Evolutionary conservation across 1,140 invertebrate species (phyloP).

Genomic region (Solenopsis fugax): DNA sequence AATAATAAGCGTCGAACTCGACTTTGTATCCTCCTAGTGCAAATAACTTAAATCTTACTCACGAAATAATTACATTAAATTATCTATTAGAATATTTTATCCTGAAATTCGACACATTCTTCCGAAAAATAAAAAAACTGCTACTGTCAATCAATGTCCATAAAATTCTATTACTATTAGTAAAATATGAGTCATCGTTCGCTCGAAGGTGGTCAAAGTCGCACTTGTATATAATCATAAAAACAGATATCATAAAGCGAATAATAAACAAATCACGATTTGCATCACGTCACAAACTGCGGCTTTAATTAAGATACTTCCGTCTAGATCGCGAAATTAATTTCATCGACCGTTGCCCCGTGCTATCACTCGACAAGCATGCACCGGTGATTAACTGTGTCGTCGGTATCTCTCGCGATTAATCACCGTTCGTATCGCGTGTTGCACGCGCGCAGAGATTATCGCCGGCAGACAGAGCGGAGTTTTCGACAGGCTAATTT

Average conservation of each 20-base stretch:
- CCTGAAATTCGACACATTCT: background rate
- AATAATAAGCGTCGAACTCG: background rate
- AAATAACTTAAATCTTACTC: background rate
- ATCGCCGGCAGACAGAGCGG: background rate
- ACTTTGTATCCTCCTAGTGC: background rate
- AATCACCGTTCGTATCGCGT: slow-evolving; percentile 5
- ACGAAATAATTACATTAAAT: background rate
- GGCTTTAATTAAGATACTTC: background rate
- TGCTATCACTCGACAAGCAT: slow-evolving; percentile 26
- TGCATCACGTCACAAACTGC: background rate
- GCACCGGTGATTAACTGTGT: slow-evolving; percentile 31
- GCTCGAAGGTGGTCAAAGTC: slow-evolving; percentile 26
- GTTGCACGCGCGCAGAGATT: background rate
- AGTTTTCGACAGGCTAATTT: slow-evolving; percentile 23
- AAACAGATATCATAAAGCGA: slow-evolving; percentile 3
- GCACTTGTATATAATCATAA: background rate
- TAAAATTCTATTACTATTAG: slow-evolving; percentile 2
- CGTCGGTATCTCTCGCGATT: slow-evolving; percentile 27
- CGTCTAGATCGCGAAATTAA: slow-evolving; percentile 33
- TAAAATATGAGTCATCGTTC: slow-evolving; percentile 10
- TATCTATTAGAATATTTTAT: background rate
- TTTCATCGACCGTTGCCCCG: slow-evolving; percentile 25
- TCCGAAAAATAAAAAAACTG: background rate
- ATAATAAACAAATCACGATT: background rate
- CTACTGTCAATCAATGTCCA: background rate